phyloP scores from a whole-genome alignment of 2,797 vertebrate species.

The Poeciliopsis gracilis region DNA sequence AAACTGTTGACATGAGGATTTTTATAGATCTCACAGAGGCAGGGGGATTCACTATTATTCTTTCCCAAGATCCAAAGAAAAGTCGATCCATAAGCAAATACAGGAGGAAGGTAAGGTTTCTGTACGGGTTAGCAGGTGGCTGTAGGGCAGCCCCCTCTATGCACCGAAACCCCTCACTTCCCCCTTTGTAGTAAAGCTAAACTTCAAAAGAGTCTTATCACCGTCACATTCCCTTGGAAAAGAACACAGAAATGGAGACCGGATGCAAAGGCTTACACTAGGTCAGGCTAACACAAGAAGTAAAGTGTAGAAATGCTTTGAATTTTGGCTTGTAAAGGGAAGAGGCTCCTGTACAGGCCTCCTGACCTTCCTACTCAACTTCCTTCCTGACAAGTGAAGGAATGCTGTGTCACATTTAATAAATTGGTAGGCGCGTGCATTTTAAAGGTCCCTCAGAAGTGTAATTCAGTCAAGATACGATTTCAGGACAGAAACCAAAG shows the following conservation, averaged over 20 bases:
- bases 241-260: slow-evolving; percentile 71
- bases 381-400: slow-evolving; percentile 75
- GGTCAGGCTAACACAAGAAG: slow-evolving; percentile 63
- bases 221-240: slow-evolving; percentile 61
- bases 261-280: slow-evolving; percentile 73
- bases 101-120: slow-evolving; percentile 9
- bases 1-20: slow-evolving; percentile 9
- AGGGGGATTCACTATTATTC: neutral
- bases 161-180: slow-evolving; percentile 23
- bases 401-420: slow-evolving; percentile 76
- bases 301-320: slow-evolving; percentile 75
- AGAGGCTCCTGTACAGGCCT: slow-evolving; percentile 66
- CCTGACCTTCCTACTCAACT: slow-evolving; percentile 74
- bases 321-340: slow-evolving; percentile 76
- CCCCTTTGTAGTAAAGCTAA: slow-evolving; percentile 48
- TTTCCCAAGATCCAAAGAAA: slow-evolving; percentile 6
- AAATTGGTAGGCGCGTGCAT: slow-evolving; percentile 37
- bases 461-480: neutral
- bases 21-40: neutral
- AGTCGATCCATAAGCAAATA: neutral
- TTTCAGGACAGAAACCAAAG: neutral
- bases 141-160: slow-evolving; percentile 4
- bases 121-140: slow-evolving; percentile 26
- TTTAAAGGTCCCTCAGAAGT: slow-evolving; percentile 21
- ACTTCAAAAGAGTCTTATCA: slow-evolving; percentile 72